Conservation (phyloP, 2,113 vertebrate genomes). For the Nannobrachium achirus region DNA sequence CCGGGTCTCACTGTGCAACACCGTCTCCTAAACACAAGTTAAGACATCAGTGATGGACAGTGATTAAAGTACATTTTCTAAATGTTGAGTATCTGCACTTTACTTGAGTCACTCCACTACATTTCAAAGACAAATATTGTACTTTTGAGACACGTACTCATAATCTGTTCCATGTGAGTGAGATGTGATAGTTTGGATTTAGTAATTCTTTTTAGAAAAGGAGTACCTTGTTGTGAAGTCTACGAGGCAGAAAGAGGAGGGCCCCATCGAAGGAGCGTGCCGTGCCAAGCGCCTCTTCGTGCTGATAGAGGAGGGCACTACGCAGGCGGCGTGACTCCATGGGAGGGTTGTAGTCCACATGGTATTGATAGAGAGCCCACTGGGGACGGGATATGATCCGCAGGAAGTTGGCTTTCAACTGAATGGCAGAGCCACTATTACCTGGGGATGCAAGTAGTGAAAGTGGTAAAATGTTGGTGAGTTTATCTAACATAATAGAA, state of each 20-base stretch:
- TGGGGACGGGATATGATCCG: conserved; percentile 87
- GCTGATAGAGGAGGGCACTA: conserved; percentile 87
- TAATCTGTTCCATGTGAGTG: background rate
- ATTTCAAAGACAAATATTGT: background rate
- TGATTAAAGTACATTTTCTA: too few relatives aligned
- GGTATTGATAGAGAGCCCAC: conserved; percentile 94
- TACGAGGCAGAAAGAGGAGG: conserved; percentile 85
- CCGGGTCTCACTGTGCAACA: conserved; percentile 84
- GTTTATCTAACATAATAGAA: too few relatives aligned
- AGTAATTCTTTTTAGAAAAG: too few relatives aligned
- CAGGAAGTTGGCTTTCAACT: conserved; percentile 86
- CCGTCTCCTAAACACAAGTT: conserved; percentile 81
- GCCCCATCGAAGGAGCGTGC: conserved; percentile 90
- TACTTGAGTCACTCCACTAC: background rate
- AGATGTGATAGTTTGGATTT: too few relatives aligned
- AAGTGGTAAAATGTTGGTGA: background rate
- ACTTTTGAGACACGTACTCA: too few relatives aligned
- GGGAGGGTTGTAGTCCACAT: conserved; percentile 86
- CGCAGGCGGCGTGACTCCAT: conserved; percentile 91
- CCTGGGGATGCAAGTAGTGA: conserved; percentile 72
- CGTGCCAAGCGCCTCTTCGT: conserved; percentile 84
- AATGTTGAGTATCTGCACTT: too few relatives aligned
- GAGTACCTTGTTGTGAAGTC: conserved; percentile 80
- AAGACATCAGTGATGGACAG: background rate
- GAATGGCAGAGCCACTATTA: conserved; percentile 78